phyloP scores from a whole-genome alignment of 2,888 invertebrate genomes.

The Mythimna albipuncta region DNA sequence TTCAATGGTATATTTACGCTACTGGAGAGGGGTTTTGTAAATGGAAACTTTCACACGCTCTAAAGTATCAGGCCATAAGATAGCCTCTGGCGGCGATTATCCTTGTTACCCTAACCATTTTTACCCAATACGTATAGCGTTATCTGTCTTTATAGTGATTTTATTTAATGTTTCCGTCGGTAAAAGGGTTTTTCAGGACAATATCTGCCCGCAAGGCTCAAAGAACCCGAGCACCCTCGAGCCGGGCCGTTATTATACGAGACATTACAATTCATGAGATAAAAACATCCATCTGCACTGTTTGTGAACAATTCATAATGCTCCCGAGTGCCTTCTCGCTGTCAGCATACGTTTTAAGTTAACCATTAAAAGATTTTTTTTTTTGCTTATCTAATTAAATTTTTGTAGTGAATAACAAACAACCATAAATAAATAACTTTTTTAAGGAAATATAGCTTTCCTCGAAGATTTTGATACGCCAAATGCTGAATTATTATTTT shows the following conservation, averaged over 20 bases:
- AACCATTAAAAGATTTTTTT: constrained; percentile 9
- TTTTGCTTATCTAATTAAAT: constrained; percentile 21
- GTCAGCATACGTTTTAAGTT: constrained; percentile 13
- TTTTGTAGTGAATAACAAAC: constrained; percentile 3
- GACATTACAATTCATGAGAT: constrained; percentile 75
- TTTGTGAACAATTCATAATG: constrained; percentile 55
- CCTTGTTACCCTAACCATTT: constrained; percentile 61
- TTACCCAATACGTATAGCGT: constrained; percentile 59
- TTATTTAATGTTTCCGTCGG: constrained; percentile 74
- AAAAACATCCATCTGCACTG: constrained; percentile 60
- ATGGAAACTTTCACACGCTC: constrained; percentile 43
- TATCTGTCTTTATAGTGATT: constrained; percentile 65
- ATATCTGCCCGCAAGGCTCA: constrained; percentile 58
- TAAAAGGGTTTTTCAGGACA: constrained; percentile 66
- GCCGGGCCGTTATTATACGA: constrained; percentile 62
- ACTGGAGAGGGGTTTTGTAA: constrained; percentile 25
- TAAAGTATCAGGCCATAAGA: constrained; percentile 44
- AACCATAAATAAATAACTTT: too few relatives aligned
- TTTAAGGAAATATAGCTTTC: too few relatives aligned
- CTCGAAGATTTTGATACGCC: too few relatives aligned
- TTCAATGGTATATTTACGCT: too few relatives aligned
- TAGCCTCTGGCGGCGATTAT: constrained; percentile 47
- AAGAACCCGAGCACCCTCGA: constrained; percentile 54
- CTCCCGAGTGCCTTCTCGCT: constrained; percentile 40
- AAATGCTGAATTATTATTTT: too few relatives aligned